Evolutionary conservation across 2,113 vertebrate species (phyloP).

Genomic region (Halcyon senegalensis): DNA sequence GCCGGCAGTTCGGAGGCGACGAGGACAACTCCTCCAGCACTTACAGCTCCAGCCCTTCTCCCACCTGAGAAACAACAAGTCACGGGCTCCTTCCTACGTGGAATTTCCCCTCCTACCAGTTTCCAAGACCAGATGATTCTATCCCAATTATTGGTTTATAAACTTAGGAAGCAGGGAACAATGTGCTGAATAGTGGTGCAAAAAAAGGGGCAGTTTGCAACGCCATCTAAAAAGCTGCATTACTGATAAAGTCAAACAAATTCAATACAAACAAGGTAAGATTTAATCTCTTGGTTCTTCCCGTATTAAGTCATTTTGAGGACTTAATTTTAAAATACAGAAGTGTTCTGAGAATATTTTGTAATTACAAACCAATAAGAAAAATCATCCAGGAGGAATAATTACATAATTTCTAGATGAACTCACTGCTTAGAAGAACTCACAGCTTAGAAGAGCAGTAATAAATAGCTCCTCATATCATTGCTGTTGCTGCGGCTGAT

Average conservation of each 20-base stretch:
- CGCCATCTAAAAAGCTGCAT: neutral
- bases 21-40: neutral
- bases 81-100: neutral
- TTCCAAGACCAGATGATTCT: neutral
- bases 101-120: neutral
- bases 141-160: neutral
- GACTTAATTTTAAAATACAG: conserved; percentile 65
- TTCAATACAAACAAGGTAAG: conserved; percentile 30
- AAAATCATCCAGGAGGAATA: conserved; percentile 79
- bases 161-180: neutral
- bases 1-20: accelerated
- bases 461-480: conserved; percentile 76
- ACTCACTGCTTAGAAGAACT: conserved; percentile 44
- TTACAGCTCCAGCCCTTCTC: neutral
- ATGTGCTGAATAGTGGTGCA: neutral
- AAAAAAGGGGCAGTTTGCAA: neutral
- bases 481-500: conserved; percentile 52
- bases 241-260: conserved; percentile 4
- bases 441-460: conserved; percentile 50
- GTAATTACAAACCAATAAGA: conserved; percentile 77
- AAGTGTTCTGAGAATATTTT: conserved; percentile 62
- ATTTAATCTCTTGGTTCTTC: conserved; percentile 23
- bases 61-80: neutral
- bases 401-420: conserved; percentile 76
- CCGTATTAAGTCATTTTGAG: neutral